phyloP scores from a whole-genome alignment of 2,888 invertebrate species.

The Aporophyla lueneburgensis region DNA sequence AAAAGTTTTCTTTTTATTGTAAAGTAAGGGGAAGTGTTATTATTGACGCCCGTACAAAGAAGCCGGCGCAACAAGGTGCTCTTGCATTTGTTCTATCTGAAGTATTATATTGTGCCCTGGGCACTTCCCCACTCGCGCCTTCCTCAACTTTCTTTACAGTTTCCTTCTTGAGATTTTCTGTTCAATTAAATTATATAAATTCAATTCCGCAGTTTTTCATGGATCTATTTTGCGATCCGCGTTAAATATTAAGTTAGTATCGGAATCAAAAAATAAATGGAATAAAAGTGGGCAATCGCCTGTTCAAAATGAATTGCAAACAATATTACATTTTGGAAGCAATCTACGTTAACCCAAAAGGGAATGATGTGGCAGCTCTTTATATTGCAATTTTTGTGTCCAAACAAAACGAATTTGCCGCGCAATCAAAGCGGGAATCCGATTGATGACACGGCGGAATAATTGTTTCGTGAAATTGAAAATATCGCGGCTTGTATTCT shows the following conservation, averaged over 20 bases:
- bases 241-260: conserved; percentile 84
- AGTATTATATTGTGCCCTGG: conserved; percentile 84
- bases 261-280: conserved; percentile 82
- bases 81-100: conserved; percentile 82
- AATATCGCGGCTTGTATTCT: conserved; percentile 85
- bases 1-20: conserved; percentile 68
- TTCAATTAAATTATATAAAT: conserved; percentile 85
- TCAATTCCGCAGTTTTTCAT: conserved; percentile 81
- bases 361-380: conserved; percentile 91
- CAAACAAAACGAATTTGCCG: conserved; percentile 91
- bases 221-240: conserved; percentile 76
- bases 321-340: conserved; percentile 90
- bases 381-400: conserved; percentile 91
- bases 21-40: conserved; percentile 78
- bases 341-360: conserved; percentile 90
- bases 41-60: conserved; percentile 79
- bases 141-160: conserved; percentile 83
- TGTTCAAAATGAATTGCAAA: conserved; percentile 90
- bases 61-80: conserved; percentile 81
- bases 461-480: conserved; percentile 91
- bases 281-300: conserved; percentile 88
- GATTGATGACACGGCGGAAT: conserved; percentile 91
- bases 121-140: conserved; percentile 81
- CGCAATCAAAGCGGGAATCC: conserved; percentile 91
- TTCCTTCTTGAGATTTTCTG: conserved; percentile 82